Conservation (phyloP, 2,113 vertebrate genomes). For the Apistogramma diplotaenia region DNA sequence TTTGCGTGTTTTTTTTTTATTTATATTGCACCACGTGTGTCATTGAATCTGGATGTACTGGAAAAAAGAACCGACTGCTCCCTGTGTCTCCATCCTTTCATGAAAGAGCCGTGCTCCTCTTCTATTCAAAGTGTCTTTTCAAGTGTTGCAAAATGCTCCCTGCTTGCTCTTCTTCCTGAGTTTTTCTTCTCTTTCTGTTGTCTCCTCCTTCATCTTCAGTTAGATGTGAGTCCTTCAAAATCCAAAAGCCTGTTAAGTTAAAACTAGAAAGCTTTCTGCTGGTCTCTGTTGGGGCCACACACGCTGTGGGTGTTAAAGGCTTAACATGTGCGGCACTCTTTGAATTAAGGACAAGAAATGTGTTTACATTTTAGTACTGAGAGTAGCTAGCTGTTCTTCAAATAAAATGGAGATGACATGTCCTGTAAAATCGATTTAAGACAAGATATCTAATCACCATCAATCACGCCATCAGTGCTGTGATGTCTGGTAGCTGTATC, state of each 20-base stretch:
- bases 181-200: constrained; percentile 11
- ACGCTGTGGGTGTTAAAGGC: neutral
- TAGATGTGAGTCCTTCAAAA: constrained; percentile 31
- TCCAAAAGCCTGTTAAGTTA: neutral
- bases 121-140: constrained; percentile 51
- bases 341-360: constrained; percentile 26
- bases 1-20: constrained; percentile 51
- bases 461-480: constrained; percentile 54
- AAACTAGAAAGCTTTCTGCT: neutral
- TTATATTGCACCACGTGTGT: constrained; percentile 43
- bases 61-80: constrained; percentile 42
- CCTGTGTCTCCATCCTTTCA: constrained; percentile 54
- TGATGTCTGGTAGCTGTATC: constrained; percentile 29
- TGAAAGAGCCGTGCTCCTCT: constrained; percentile 52
- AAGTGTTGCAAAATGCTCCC: constrained; percentile 44
- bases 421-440: constrained; percentile 67
- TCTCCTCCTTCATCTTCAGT: constrained; percentile 16
- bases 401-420: constrained; percentile 62
- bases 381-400: constrained; percentile 26
- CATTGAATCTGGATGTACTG: constrained; percentile 55
- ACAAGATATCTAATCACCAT: constrained; percentile 64
- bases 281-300: neutral
- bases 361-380: constrained; percentile 47
- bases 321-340: constrained; percentile 6
- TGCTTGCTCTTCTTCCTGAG: constrained; percentile 12